Base-by-base conservation (phyloP, 2,888 invertebrate species). In the Frankliniella fusca region DNA sequence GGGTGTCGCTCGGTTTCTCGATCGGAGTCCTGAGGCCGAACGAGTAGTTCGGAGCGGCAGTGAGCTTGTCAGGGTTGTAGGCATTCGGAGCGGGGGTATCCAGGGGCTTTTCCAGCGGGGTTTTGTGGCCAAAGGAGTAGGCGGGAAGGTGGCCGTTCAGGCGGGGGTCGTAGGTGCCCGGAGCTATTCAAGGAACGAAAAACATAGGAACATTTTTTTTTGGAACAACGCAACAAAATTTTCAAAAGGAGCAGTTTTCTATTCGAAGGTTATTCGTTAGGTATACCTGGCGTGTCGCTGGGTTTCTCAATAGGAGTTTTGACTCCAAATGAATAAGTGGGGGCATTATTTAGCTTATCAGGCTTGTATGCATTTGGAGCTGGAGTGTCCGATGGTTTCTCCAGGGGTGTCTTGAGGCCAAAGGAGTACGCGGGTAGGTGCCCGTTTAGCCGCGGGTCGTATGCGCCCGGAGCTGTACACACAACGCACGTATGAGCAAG, bases 161-260 rank as follows among this genome's bases (percentile, higher is more conserved):
- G 86, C 93, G 93, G 0, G 95, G 93, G 84, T 94, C 92, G 88
- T 97, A 97, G 88, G 95, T 94, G 20, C 96, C 96, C 0, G 97
- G 97, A 10, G 96, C 95, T 87, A 92, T 94, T 85, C 92, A 90
- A 80, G 94, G 94, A 38, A 2, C 38, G 38, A 38, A 38, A 38
- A 38, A n/a, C n/a, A n/a, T n/a, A n/a, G n/a, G n/a, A n/a, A n/a
- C n/a, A n/a, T n/a, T n/a, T n/a, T n/a, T n/a, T n/a, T n/a, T n/a
- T n/a, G n/a, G n/a, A n/a, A n/a, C n/a, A n/a, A n/a, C n/a, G n/a
- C n/a, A n/a, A n/a, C n/a, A n/a, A n/a, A n/a, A n/a, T n/a, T n/a
- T n/a, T n/a, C n/a, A n/a, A n/a, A n/a, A n/a, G n/a, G n/a, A n/a
- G n/a, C n/a, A n/a, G n/a, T n/a, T n/a, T 15, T 15, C 54, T 11